These are phyloP conservation scores for Brachyhypopomus occidentalis DNA, from an alignment of 2,113 vertebrate genomes.

Conservation along the genomic window DNA sequence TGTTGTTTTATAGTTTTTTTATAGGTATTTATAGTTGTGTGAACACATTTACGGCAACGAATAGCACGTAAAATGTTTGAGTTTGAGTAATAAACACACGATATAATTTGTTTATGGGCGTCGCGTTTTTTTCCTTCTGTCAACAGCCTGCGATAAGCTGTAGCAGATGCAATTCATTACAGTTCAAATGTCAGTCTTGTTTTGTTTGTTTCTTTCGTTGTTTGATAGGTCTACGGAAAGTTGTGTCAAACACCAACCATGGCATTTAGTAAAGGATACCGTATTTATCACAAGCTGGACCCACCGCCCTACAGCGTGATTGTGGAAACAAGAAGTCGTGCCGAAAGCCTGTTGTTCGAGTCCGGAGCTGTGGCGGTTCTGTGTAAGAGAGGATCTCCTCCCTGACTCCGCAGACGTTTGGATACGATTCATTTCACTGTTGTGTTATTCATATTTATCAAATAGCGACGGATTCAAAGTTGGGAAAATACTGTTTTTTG, in stretches of 20 bases:
- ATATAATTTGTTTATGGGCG: no score
- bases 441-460: not conserved
- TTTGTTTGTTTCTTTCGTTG: slow-evolving; percentile 29
- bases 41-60: not conserved
- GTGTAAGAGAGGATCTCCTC: slow-evolving; percentile 78
- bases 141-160: no score
- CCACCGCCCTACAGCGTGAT: slow-evolving; percentile 94
- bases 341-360: slow-evolving; percentile 97
- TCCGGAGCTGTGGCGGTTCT: slow-evolving; percentile 94
- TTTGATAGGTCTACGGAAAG: slow-evolving; percentile 56
- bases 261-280: slow-evolving; percentile 99
- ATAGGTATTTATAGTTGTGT: no score
- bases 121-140: no score
- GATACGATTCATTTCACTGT: not conserved
- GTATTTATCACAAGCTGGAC: slow-evolving; percentile 95
- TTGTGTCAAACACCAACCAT: slow-evolving; percentile 70
- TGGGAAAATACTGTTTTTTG: not conserved
- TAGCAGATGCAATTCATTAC: not conserved
- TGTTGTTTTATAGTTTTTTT: no score
- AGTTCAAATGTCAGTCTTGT: not conserved
- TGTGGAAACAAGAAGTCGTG: slow-evolving; percentile 88
- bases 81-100: no score
- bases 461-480: not conserved
- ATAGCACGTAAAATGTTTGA: no score
- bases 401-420: not conserved